Conservation (phyloP, 2,888 invertebrate species). For the Tholera decimalis region DNA sequence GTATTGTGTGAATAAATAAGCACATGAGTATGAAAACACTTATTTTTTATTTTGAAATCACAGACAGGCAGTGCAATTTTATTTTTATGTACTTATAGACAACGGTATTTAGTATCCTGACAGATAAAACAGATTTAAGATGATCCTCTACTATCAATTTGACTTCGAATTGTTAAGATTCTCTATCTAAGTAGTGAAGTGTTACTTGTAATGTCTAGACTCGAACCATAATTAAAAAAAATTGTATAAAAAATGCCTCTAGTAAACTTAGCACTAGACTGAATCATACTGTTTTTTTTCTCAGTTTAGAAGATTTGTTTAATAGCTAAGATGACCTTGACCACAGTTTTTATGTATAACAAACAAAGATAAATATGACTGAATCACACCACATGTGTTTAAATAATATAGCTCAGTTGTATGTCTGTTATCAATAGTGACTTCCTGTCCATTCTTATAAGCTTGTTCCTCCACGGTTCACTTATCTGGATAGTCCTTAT, state of each 20-base stretch:
- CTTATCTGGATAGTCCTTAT: constrained; percentile 26
- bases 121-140: no score
- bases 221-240: neutral
- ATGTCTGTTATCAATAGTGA: constrained; percentile 14
- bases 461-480: no score
- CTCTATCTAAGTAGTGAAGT: neutral
- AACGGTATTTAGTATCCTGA: no score
- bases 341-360: constrained; percentile 7
- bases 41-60: no score
- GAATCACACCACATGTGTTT: constrained; percentile 9
- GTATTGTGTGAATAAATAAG: no score
- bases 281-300: constrained; percentile 4
- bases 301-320: neutral
- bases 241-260: neutral
- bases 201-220: neutral
- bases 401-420: neutral
- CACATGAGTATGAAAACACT: no score
- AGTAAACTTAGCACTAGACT: constrained; percentile 1
- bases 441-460: constrained; percentile 10
- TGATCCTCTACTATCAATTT: no score
- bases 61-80: no score
- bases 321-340: constrained; percentile 4
- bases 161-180: neutral
- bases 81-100: no score
- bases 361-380: constrained; percentile 26